A percentile compares a stretch with the other conserved stretches of the same genome.
Evolutionary conservation across 2,797 vertebrate genomes (phyloP).

Genomic region (Clarias fuscus): DNA sequence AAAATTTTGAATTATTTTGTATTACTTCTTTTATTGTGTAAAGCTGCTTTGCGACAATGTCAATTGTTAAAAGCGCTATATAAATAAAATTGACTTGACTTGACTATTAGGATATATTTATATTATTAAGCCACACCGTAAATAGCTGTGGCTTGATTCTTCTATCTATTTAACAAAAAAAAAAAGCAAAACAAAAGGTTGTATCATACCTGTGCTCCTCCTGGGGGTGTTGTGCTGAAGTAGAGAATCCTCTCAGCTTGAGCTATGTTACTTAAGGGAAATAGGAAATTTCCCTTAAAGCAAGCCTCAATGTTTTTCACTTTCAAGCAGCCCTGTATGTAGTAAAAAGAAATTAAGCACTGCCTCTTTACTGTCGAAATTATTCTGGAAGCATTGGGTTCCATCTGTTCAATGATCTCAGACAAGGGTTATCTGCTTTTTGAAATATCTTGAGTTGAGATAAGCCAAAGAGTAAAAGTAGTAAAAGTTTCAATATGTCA

Average conservation of each 20-base stretch:
- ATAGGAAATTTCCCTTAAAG: slow-evolving; percentile 45
- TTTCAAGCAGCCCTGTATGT: slow-evolving; percentile 57
- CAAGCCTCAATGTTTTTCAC: slow-evolving; percentile 54
- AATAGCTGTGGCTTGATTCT: background rate
- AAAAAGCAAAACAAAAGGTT: slow-evolving; percentile 10
- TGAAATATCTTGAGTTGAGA: slow-evolving; percentile 48
- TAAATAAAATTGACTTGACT: no score
- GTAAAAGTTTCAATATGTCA: background rate
- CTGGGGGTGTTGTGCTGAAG: slow-evolving; percentile 57
- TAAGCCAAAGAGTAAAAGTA: slow-evolving; percentile 47
- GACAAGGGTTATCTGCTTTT: slow-evolving; percentile 64
- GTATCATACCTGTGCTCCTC: slow-evolving; percentile 69
- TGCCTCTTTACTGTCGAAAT: slow-evolving; percentile 67
- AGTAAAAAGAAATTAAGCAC: slow-evolving; percentile 63
- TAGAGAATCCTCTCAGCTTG: slow-evolving; percentile 61
- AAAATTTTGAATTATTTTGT: background rate
- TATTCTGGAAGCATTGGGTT: slow-evolving; percentile 56
- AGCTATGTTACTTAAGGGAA: slow-evolving; percentile 47
- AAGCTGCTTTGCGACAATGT: no score
- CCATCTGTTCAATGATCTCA: slow-evolving; percentile 69
- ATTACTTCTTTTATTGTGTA: no score
- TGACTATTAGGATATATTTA: no score
- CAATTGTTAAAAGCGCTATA: no score
- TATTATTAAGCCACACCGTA: no score
- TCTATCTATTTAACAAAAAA: background rate